Base-by-base conservation (phyloP, 2,113 vertebrate genomes). In the Halichoerus grypus region DNA sequence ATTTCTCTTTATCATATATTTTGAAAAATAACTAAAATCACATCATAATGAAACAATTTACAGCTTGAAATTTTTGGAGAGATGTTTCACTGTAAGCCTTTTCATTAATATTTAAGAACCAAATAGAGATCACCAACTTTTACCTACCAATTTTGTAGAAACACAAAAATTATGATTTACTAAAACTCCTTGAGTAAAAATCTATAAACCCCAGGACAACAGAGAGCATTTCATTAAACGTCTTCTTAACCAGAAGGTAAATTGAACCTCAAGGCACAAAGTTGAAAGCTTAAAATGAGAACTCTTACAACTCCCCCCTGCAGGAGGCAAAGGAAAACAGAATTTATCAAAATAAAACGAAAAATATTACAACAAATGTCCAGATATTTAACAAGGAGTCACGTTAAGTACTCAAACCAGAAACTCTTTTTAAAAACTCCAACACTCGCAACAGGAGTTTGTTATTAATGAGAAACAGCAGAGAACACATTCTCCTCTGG, bases 401-500 rank as follows among this genome's bases (percentile, higher is more conserved):
- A 91, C 98, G 95, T 96, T 89, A 98, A 95, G 97, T 91, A 96
- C 88, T 97, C 97, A 79, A 79, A 88, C 92, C 97, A 94, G 94
- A 96, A 97, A 91, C 1, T 76, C 82, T 79, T 95, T 94, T 94
- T 57, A 65, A 97, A 95, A 88, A 33, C 96, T 97, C 94, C 3
- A 94, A 94, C 8, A 21, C 55, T 96, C 94, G 76, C 94, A 89
- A 96, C 39, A 96, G 55, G 97, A 97, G 51, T 77, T 93, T 49
- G 95, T 33, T 98, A 97, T 98, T 98, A 98, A 97, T 39, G 80
- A 67, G 85, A 97, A 91, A 28, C 77, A 69, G 98, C 55, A 80
- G 13, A 19, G 13, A 94, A 93, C 94, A 98, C 95, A 91, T 65
- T 97, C 84, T 89, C 77, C 81, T 91, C 0, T 22, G 92, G 95